phyloP scores from a whole-genome alignment of 1,140 invertebrate genomes.

The Drosophila sp. region DNA sequence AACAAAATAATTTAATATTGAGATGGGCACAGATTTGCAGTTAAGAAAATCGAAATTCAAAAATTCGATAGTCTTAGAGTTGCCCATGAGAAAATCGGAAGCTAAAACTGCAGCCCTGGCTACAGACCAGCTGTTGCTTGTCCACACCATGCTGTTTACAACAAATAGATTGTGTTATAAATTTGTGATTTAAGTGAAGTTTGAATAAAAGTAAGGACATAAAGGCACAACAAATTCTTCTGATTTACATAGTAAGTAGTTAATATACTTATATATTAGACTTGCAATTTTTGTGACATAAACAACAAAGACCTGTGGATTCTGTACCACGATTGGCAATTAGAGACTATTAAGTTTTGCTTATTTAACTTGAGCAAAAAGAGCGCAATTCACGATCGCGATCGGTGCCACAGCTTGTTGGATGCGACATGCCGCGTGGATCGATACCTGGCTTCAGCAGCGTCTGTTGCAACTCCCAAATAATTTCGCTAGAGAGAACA shows the following conservation, averaged over 20 bases:
- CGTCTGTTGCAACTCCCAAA: slow-evolving; percentile 70
- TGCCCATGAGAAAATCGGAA: not conserved
- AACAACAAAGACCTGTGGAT: slow-evolving; percentile 22
- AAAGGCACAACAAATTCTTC: not conserved
- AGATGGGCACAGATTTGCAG: no score
- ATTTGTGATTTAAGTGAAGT: slow-evolving; percentile 8
- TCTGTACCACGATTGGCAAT: slow-evolving; percentile 8
- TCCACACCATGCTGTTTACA: slow-evolving; percentile 42
- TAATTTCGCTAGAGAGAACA: slow-evolving; percentile 64
- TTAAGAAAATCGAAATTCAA: no score
- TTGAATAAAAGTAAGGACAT: not conserved
- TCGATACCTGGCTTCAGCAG: slow-evolving; percentile 64
- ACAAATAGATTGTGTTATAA: not conserved
- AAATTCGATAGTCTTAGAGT: not conserved
- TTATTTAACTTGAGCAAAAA: slow-evolving; percentile 46
- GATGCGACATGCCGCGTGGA: slow-evolving; percentile 59
- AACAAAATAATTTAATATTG: not conserved
- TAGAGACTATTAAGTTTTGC: not conserved
- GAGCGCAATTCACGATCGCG: slow-evolving; percentile 48
- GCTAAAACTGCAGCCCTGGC: not conserved
- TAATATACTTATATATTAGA: slow-evolving; percentile 1
- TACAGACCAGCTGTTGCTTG: slow-evolving; percentile 44
- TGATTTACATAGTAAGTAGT: slow-evolving; percentile 14
- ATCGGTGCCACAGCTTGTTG: slow-evolving; percentile 64
- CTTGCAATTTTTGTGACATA: slow-evolving; percentile 7